A percentile compares a stretch with the other conserved stretches of the same genome.
Evolutionary conservation across 2,797 vertebrate genomes (phyloP).

Genomic region (Pempheris klunzingeri): DNA sequence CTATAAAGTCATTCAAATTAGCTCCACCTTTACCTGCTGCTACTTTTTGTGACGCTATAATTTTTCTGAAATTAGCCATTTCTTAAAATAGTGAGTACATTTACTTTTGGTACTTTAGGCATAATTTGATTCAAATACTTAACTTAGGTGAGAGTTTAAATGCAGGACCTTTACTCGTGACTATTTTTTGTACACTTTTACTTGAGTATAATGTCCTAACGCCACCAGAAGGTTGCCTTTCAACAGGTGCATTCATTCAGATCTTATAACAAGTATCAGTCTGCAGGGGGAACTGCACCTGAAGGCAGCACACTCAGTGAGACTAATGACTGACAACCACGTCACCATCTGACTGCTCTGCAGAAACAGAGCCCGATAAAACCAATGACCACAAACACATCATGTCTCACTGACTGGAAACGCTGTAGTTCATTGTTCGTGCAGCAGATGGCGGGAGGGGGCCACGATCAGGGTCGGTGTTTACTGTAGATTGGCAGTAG

Average conservation of each 20-base stretch:
- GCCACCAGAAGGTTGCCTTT: neutral
- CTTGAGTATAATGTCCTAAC: neutral
- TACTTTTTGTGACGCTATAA: neutral
- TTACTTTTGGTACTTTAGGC: neutral
- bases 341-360: neutral
- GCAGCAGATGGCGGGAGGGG: constrained; percentile 56
- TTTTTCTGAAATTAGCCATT: neutral
- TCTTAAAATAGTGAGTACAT: neutral
- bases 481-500: neutral
- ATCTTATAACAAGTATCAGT: neutral
- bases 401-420: neutral
- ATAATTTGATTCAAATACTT: neutral
- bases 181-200: neutral
- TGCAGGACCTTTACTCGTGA: neutral
- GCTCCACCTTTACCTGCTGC: neutral
- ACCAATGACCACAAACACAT: neutral
- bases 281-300: neutral
- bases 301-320: neutral
- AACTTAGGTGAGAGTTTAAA: neutral
- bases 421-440: neutral
- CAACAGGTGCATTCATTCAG: neutral
- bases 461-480: too few species aligned
- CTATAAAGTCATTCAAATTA: neutral
- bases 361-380: neutral
- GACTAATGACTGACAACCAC: neutral